Conservation (phyloP, 2,888 invertebrate species). For the Lasioglossum morio region DNA sequence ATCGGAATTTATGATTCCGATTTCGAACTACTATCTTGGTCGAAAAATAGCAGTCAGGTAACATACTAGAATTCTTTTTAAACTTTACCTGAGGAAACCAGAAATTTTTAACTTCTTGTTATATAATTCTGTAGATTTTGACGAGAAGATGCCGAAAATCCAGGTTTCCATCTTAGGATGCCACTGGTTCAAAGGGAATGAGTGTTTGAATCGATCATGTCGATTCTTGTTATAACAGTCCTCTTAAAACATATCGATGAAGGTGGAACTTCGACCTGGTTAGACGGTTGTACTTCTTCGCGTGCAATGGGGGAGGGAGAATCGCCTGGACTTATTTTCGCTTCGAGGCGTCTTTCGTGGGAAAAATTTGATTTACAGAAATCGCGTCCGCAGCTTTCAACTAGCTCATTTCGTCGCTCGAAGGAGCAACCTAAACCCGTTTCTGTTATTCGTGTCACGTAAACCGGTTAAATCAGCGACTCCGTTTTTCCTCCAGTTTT, state of each 20-base stretch:
- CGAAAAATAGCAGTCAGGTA: not conserved
- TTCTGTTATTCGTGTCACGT: conserved; percentile 69
- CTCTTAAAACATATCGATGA: not conserved
- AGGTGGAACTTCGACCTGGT: not conserved
- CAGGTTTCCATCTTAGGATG: no score
- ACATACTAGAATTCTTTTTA: not conserved
- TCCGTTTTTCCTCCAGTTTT: conserved; percentile 37
- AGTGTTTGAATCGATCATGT: not conserved
- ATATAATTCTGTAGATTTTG: no score
- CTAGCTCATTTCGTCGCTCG: conserved; percentile 5
- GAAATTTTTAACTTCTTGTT: no score
- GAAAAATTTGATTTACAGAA: conserved; percentile 30
- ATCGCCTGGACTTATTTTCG: not conserved
- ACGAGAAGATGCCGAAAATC: no score
- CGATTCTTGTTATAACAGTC: no score
- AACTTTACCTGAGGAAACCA: no score
- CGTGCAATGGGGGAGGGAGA: no score
- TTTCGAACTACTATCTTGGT: not conserved
- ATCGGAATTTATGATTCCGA: conserved; percentile 5
- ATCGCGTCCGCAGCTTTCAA: not conserved
- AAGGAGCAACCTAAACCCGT: not conserved
- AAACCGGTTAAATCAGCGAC: conserved; percentile 69
- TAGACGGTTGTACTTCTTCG: not conserved
- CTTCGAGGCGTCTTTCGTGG: not conserved
- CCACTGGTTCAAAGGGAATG: no score